Conservation (phyloP, 2,113 vertebrate species). For the Xenopus tropicalis region UCB_Xtro_10.0 CM004443.2:30886501-30887000, state of each 20-base stretch:
- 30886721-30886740: slow-evolving; percentile 68
- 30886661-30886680: slow-evolving; percentile 20
- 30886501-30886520: too few species aligned
- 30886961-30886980: slow-evolving; percentile 73
- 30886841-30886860: slow-evolving; percentile 73
- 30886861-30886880: slow-evolving; percentile 75
- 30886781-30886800: slow-evolving; percentile 73
- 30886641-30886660: too few species aligned
- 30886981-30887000: slow-evolving; percentile 62
- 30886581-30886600: too few species aligned
- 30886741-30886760: slow-evolving; percentile 62
- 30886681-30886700: slow-evolving; percentile 69
- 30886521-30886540: too few species aligned
- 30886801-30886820: slow-evolving; percentile 75
- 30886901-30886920: slow-evolving; percentile 66
- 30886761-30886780: slow-evolving; percentile 70
- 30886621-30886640: too few species aligned
- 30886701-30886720: slow-evolving; percentile 63
- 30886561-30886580: too few species aligned
- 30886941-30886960: slow-evolving; percentile 79
- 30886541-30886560: too few species aligned
- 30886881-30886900: slow-evolving; percentile 68
- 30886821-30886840: slow-evolving; percentile 83
- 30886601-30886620: too few species aligned
- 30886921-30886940: slow-evolving; percentile 69